Base-by-base conservation (phyloP, 2,113 vertebrate genomes). In the Marcusenius ussheri region DNA sequence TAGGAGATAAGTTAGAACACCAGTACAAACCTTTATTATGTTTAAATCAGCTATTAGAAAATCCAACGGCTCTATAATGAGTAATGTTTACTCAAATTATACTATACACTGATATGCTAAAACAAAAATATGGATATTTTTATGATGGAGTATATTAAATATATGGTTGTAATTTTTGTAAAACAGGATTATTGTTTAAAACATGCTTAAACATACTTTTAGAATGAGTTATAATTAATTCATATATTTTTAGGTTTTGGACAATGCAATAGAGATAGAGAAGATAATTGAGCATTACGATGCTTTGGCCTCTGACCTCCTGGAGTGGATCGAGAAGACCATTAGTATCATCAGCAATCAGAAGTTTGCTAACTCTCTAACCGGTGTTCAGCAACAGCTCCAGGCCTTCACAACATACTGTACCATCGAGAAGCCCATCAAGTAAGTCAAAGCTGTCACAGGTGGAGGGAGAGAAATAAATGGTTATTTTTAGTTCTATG, bases 391-490 rank as follows among this genome's bases (percentile, higher is more conserved):
- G 92, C 98, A 98, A 93, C 98, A 99, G 93, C 97, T 99, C 0
- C 98, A 98, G 91, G 97, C 97, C 17, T 99, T 99, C 92, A 99
- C 97, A 0, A 97, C 97, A 91, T 99, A 99, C 94, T 99, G 98
- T 94, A 99, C 97, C 3, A 94, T 98, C 80, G 98, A 99, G 94
- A 99, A 99, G 45, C 98, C 98, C 0, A 96, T 97, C 94, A 99
- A 99, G 98, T 99, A 95, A 89, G 97, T 21, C 24, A 31, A 5
- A 35, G 3, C 24, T 21, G 17, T 21, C 27, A 3, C 8, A 83
- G n/a, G 21, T 70, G 39, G 58, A 47, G 21, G 42, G 15, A 10
- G 27, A 39, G 66, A 53, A 74, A 6, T 56, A 56, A n/a, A 15
- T n/a, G 56, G 24, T 86, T 47, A 1, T 24, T n/a, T 85, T 45